Evolutionary conservation across 2,797 vertebrate genomes (phyloP), one percentile per base, ranked within the genome.

Genomic region (Pithecia hirsuta): DNA sequence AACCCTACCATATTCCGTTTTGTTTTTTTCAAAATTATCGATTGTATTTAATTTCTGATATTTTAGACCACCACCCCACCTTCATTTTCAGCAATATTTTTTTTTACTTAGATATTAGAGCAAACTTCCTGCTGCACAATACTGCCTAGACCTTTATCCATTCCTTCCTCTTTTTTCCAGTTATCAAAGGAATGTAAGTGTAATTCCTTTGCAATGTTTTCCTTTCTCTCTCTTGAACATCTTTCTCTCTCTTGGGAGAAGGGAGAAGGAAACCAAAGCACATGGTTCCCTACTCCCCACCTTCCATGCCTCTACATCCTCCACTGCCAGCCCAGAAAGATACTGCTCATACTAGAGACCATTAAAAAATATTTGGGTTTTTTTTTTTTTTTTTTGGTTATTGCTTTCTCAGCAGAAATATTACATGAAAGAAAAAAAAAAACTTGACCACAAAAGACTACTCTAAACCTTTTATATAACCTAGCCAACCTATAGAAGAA

Each of bases 391-490:
- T 44, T 83, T 14, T n/a, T 30, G 36, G 41, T 12, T 83, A 28
- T 44, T 81, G 20, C 11, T 83, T 82, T 74, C 57, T 93, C 24
- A 48, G 11, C 80, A 28, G n/a, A 59, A 83, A 14, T 75, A 64
- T 52, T 30, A 61, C 59, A 75, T 72, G 36, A 88, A 89, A 85
- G 9, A 14, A 55, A 39, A 91, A 88, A 44, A 55, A 36, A 91
- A 87, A 64, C 44, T 1, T 74, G 10, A 89, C 4, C 8, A 46
- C 2, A 61, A 85, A 95, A 79, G 9, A 59, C 6, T 20, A 86
- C 5, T 5, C 1, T 3, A 0, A 36, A 6, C 5, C 30, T 30
- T 46, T 57, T 41, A 59, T 46, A 64, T 14, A 57, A 75, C 44
- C 39, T 85, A 30, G 30, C 39, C 30, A 92, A 72, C 24, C 9